Conservation (phyloP, 1,140 invertebrate species). For the Apis florea region DNA sequence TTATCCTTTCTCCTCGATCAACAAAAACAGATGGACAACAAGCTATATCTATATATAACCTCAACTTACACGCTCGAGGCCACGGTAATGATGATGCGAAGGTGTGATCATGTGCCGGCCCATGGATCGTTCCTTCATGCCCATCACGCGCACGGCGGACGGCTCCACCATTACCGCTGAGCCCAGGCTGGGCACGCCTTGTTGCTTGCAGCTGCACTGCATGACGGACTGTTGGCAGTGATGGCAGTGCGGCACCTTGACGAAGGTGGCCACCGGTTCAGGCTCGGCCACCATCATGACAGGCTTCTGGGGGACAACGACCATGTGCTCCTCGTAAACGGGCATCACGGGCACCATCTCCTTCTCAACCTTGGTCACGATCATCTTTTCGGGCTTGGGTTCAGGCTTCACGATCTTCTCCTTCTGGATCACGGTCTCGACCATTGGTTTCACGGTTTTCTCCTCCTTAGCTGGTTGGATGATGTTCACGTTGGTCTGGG, state of each 20-base stretch:
- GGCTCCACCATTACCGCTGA: neutral
- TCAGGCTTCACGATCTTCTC: neutral
- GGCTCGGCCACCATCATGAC: neutral
- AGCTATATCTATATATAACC: too few species aligned
- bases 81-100: too few species aligned
- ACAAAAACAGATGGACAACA: neutral
- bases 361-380: neutral
- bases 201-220: conserved; percentile 7
- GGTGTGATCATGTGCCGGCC: neutral
- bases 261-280: neutral
- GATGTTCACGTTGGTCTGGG: neutral
- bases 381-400: neutral
- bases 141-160: neutral
- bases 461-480: neutral
- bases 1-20: neutral
- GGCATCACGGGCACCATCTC: neutral
- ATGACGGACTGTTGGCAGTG: neutral
- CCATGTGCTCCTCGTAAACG: neutral
- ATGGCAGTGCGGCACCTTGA: conserved; percentile 2
- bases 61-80: too few species aligned
- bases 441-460: neutral
- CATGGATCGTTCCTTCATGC: neutral
- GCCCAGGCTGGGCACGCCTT: neutral
- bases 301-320: neutral
- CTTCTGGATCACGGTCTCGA: neutral